Evolutionary conservation across 2,797 vertebrate genomes (phyloP), one percentile per base, ranked within the genome.

Genomic region (Acipenser ruthenus): DNA sequence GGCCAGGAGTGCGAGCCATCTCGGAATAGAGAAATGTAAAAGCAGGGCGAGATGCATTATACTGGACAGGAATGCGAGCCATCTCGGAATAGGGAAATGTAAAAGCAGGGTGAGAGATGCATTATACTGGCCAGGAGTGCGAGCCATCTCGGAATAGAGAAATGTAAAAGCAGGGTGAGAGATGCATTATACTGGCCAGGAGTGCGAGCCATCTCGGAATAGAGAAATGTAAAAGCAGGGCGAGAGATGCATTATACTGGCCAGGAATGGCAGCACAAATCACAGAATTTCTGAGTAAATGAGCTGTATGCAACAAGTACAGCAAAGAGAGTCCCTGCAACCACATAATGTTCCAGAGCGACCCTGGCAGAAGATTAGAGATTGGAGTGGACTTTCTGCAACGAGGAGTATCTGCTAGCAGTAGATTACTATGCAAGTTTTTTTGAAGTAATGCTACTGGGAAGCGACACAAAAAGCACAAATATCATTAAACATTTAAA

Each of bases 361-460:
- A 50, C 66, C 64, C 7, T 70, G 68, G 65, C 69, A 70, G 58
- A 75, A 65, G n/a, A n/a, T 68, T 53, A 71, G 50, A 65, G n/a
- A n/a, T 68, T 53, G 63, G 63, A 51, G 58, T 70, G 63, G 69
- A 65, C 55, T 6, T 75, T 74, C 15, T 51, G 47, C 49, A 62
- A 72, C 12, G 50, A 64, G 9, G 62, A 70, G 48, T 72, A 67
- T 50, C 62, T 74, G 47, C 50, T 72, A 8, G 49, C 63, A 58
- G 56, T 71, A 60, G 65, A 72, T 60, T 74, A 72, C 47, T 55
- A 65, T 18, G 69, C 62, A 6, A 68, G 65, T 11, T 64, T 67
- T 10, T 50, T 69, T 12, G 62, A 71, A 48, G 62, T 66, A 23
- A 49, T 71, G 53, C 65, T 63, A 60, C 8, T 69, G 56, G 68